These are phyloP conservation scores for Hippocampus comes DNA, from an alignment of 2,113 vertebrate genomes.

Conservation along the genomic window DNA sequence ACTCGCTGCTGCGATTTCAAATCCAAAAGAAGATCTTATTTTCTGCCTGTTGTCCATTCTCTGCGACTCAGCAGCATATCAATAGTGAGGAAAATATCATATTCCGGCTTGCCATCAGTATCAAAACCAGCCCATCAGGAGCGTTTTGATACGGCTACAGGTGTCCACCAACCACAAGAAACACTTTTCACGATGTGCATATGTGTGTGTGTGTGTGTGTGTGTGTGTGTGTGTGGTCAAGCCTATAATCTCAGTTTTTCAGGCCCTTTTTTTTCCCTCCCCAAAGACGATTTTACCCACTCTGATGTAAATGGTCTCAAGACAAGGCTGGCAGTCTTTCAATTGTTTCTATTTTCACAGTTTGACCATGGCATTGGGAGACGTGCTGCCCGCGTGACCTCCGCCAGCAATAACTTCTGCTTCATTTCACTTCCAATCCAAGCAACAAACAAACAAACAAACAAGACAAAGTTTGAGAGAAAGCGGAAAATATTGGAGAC, in stretches of 20 bases:
- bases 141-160: constrained; percentile 54
- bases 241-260: constrained; percentile 33
- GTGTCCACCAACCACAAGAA: constrained; percentile 44
- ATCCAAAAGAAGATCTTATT: constrained; percentile 57
- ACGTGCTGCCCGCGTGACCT: constrained; percentile 9
- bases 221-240: not conserved
- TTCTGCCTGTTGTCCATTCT: constrained; percentile 64
- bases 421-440: constrained; percentile 21
- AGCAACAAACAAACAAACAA: constrained; percentile 14
- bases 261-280: constrained; percentile 29
- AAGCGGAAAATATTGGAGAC: constrained; percentile 7
- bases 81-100: constrained; percentile 47
- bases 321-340: constrained; percentile 12
- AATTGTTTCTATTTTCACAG: constrained; percentile 21
- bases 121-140: constrained; percentile 53
- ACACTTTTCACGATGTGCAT: constrained; percentile 7
- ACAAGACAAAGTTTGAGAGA: constrained; percentile 2
- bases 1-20: constrained; percentile 36
- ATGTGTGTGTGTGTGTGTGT: constrained; percentile 31
- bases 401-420: constrained; percentile 6
- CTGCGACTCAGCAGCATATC: constrained; percentile 51
- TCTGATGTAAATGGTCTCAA: constrained; percentile 39
- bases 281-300: constrained; percentile 42
- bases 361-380: not conserved
- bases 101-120: constrained; percentile 43